A percentile compares a stretch with the other conserved stretches of the same genome.
These are phyloP conservation scores for Tolypeutes matacus DNA, from an alignment of 2,797 vertebrate species.

Conservation along the genomic window DNA sequence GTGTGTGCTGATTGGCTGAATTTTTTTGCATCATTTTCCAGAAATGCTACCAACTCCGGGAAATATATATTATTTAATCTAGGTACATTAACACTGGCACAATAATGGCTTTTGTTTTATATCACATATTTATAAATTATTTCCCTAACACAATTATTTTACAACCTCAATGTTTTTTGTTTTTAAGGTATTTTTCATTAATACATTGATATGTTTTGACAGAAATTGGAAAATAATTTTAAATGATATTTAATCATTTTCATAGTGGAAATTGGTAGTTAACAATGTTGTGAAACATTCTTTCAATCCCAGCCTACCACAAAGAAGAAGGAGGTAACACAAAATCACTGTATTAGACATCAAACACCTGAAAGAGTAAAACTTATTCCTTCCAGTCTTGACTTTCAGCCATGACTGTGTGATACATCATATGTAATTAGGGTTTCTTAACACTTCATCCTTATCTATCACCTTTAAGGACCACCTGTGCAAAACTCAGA, in stretches of 20 bases:
- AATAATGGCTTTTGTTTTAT: background rate
- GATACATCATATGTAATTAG: background rate
- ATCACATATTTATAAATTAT: background rate
- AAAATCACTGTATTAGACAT: background rate
- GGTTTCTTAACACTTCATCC: background rate
- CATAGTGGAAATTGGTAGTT: slow-evolving; percentile 20
- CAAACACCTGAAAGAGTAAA: background rate
- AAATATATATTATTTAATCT: background rate
- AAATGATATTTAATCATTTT: slow-evolving; percentile 11
- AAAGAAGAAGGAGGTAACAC: background rate
- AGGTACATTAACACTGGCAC: slow-evolving; percentile 15
- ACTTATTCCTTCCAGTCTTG: slow-evolving; percentile 18
- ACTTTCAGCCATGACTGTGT: background rate
- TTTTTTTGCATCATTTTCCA: background rate
- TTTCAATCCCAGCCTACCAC: background rate
- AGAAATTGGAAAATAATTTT: slow-evolving; percentile 38
- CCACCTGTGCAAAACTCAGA: background rate
- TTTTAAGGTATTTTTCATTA: background rate
- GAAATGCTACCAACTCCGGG: background rate
- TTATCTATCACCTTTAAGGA: background rate
- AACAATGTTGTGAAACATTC: background rate
- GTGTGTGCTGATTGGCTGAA: background rate
- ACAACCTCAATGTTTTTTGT: background rate
- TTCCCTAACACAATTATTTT: background rate
- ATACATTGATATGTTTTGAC: background rate